These are phyloP conservation scores for Adelognathus sp. DNA, from an alignment of 2,888 invertebrate genomes.

Conservation along the genomic window DNA sequence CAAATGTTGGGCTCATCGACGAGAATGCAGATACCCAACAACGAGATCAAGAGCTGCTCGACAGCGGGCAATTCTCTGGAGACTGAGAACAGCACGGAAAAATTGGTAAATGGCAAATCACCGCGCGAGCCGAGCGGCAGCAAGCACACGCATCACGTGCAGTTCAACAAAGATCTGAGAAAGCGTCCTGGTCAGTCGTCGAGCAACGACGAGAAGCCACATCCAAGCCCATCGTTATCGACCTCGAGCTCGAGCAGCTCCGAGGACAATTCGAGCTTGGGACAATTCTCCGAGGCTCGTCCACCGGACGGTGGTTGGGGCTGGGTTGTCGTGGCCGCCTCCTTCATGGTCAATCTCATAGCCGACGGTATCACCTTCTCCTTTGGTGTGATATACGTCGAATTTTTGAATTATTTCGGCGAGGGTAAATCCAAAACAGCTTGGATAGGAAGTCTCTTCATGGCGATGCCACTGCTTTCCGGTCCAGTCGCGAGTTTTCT, in stretches of 20 bases:
- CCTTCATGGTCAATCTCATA: slow-evolving; percentile 94
- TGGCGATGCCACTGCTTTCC: slow-evolving; percentile 94
- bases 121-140: slow-evolving; percentile 67
- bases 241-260: slow-evolving; percentile 83
- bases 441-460: slow-evolving; percentile 94
- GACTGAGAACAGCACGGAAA: slow-evolving; percentile 68
- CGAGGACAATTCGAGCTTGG: slow-evolving; percentile 85
- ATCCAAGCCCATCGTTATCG: slow-evolving; percentile 77
- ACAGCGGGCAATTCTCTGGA: slow-evolving; percentile 27
- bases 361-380: slow-evolving; percentile 96
- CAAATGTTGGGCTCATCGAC: slow-evolving; percentile 62
- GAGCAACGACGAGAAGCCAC: slow-evolving; percentile 60
- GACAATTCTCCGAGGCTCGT: slow-evolving; percentile 85
- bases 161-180: slow-evolving; percentile 74
- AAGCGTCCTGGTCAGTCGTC: slow-evolving; percentile 50
- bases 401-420: slow-evolving; percentile 92
- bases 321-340: slow-evolving; percentile 95
- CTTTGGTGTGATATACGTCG: slow-evolving; percentile 94
- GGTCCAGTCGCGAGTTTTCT: slow-evolving; percentile 93
- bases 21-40: slow-evolving; percentile 60
- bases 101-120: slow-evolving; percentile 69
- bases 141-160: slow-evolving; percentile 73
- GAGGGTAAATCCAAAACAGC: slow-evolving; percentile 93
- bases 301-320: slow-evolving; percentile 96
- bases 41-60: slow-evolving; percentile 22